Evolutionary conservation across 2,113 vertebrate species (phyloP), one percentile per base, ranked within the genome.

Genomic region (Hippocampus zosterae): DNA sequence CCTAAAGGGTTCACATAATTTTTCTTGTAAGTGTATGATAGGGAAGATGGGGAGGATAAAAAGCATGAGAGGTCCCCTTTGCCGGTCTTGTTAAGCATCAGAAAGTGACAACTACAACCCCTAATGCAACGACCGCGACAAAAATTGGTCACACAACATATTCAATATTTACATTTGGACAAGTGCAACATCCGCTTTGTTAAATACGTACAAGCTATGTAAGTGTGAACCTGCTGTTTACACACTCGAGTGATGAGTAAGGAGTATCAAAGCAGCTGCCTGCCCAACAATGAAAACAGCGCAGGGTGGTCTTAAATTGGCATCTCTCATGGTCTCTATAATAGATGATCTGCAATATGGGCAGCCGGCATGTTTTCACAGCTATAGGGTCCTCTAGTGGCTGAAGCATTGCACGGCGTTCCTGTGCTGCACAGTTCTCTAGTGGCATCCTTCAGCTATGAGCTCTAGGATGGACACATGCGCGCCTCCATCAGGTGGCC

Each of bases 181-280:
- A 91, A 95, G 94, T 95, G 95, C 94, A 96, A 95, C 84, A 87
- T 94, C 85, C 90, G 92, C 92, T 91, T 93, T 88, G 84, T 87
- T 92, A 92, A 90, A 89, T 92, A 93, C 92, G 91, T 93, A 93
- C 90, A 92, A 69, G 79, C 63, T 65, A 2, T 68, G 71, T 82
- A 92, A 91, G 88, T 91, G 63, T 19, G 23, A 46, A 15, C 3
- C 40, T 23, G 62, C 11, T 63, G 61, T 63, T 41, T 23, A 42
- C 37, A 44, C 91, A 90, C 89, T 89, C 88, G 90, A 87, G 90
- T 88, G 71, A 88, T 84, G 46, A 81, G 77, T 77, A 72, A 91
- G 74, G 62, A 89, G 88, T 76, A 65, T 88, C 87, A 81, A 81
- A 81, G 72, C 84, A 78, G 87, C 83, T 44, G 74, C 76, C 73